These are phyloP conservation scores for Leptinotarsa juncta DNA, from an alignment of 2,888 invertebrate species.

Conservation along the genomic window DNA sequence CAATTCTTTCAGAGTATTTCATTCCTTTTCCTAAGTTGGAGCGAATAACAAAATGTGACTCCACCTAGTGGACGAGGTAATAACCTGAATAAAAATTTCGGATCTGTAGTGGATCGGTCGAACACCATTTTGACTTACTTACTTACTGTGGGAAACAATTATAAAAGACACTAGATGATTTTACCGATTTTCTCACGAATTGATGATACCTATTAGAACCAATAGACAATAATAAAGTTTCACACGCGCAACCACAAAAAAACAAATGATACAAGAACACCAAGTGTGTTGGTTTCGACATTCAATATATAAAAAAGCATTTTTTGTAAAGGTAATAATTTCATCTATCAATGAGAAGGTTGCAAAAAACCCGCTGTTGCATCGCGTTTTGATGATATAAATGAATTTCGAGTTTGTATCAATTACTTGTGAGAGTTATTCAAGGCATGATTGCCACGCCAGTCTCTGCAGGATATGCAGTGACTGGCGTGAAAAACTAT, in stretches of 20 bases:
- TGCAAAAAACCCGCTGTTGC: too few species aligned
- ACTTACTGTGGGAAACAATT: constrained; percentile 21
- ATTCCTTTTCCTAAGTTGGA: too few species aligned
- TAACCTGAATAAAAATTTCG: constrained; percentile 1
- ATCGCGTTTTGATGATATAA: too few species aligned
- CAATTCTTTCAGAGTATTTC: too few species aligned
- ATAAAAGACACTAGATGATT: constrained; percentile 18
- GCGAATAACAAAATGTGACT: too few species aligned
- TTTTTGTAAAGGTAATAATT: too few species aligned
- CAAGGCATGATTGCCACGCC: neutral
- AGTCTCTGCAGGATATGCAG: constrained; percentile 23
- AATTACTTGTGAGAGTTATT: constrained; percentile 20
- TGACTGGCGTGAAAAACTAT: neutral
- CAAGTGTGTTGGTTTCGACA: neutral
- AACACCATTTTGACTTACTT: constrained; percentile 27
- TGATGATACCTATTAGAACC: constrained; percentile 22
- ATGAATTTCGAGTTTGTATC: too few species aligned
- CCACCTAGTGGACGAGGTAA: too few species aligned
- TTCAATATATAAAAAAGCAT: too few species aligned
- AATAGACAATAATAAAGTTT: constrained; percentile 17
- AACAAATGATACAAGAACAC: neutral
- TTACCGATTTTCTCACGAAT: constrained; percentile 18
- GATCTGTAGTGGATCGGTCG: constrained; percentile 29
- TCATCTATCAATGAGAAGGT: too few species aligned
- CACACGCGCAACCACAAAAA: neutral